Conservation (phyloP, 1,140 invertebrate genomes). For the Myzus persicae region DNA sequence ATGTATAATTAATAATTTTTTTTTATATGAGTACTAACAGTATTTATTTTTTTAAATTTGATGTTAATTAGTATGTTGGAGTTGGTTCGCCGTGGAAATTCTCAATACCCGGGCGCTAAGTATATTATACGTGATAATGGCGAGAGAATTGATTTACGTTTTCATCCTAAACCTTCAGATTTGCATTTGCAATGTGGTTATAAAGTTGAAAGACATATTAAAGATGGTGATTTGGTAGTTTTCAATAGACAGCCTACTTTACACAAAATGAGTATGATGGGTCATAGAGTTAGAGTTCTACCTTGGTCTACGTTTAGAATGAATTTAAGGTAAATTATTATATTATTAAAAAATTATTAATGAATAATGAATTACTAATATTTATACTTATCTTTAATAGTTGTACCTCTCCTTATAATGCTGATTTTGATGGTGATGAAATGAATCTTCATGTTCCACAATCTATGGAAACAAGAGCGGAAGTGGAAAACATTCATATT, state of each 20-base stretch:
- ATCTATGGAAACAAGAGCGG: conserved; percentile 97
- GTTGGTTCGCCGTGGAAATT: conserved; percentile 93
- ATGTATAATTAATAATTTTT: conserved; percentile 61
- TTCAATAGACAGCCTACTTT: conserved; percentile 99
- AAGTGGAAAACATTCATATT: conserved; percentile 97
- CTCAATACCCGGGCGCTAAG: conserved; percentile 98
- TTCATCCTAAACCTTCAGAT: conserved; percentile 98
- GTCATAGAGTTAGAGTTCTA: conserved; percentile 95
- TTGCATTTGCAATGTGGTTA: conserved; percentile 99
- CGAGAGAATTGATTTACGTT: conserved; percentile 96
- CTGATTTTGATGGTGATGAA: conserved; percentile 99
- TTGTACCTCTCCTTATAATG: conserved; percentile 99
- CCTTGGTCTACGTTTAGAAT: conserved; percentile 99
- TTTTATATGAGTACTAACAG: neutral
- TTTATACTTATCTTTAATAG: conserved; percentile 68
- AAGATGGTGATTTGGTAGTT: conserved; percentile 97
- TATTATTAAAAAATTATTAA: neutral
- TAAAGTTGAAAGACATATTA: conserved; percentile 91
- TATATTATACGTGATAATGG: conserved; percentile 99
- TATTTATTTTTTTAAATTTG: neutral
- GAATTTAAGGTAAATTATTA: conserved; percentile 73
- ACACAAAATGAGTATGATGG: conserved; percentile 99
- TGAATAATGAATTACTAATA: neutral
- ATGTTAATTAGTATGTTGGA: conserved; percentile 85
- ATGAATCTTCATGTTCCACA: conserved; percentile 99